phyloP scores from a whole-genome alignment of 2,888 invertebrate genomes.

The Andrena fulva region DNA sequence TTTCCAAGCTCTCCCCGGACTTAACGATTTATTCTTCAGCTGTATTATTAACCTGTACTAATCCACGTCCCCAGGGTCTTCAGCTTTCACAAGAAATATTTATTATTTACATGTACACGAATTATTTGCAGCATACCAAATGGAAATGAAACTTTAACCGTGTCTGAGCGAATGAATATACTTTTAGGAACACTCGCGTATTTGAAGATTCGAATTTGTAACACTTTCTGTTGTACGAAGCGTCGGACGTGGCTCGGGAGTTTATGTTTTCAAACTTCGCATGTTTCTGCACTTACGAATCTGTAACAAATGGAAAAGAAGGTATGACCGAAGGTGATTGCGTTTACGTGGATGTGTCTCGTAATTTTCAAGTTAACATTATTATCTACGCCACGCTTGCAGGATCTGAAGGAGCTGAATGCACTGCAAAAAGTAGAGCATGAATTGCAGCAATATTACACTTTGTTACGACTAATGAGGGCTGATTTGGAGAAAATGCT shows the following conservation, averaged over 20 bases:
- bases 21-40: too few species aligned
- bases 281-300: neutral
- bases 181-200: conserved; percentile 27
- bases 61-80: neutral
- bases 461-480: conserved; percentile 64
- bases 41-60: too few species aligned
- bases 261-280: neutral
- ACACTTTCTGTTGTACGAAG: neutral
- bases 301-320: conserved; percentile 40
- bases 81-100: neutral
- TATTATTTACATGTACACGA: neutral
- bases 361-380: neutral
- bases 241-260: neutral
- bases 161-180: neutral
- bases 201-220: conserved; percentile 33
- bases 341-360: neutral
- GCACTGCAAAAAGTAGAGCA: conserved; percentile 57
- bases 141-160: conserved; percentile 1
- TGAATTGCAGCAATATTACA: conserved; percentile 68
- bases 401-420: conserved; percentile 59
- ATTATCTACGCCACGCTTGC: conserved; percentile 22
- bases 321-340: conserved; percentile 5
- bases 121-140: neutral
- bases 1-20: neutral
- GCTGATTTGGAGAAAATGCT: conserved; percentile 70